Conservation (phyloP, 1,140 invertebrate species). For the Pomacea maculata region DNA sequence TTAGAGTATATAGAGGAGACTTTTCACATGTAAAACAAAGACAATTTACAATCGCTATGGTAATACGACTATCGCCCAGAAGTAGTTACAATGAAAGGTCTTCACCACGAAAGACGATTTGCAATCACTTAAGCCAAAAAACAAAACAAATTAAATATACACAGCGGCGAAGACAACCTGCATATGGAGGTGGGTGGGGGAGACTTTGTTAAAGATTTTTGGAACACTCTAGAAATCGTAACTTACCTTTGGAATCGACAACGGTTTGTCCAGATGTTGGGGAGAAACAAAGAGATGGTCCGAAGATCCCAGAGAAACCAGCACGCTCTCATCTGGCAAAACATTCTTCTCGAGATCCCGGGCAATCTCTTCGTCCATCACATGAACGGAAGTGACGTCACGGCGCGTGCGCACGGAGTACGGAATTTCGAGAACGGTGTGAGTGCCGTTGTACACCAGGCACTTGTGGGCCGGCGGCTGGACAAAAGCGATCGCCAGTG, state of each 20-base stretch:
- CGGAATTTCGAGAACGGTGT: constrained; percentile 64
- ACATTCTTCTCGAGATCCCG: too few species aligned
- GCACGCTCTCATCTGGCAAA: constrained; percentile 1
- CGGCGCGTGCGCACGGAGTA: constrained; percentile 17
- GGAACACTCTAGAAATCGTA: too few species aligned
- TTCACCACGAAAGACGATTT: too few species aligned
- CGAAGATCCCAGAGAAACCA: constrained; percentile 17
- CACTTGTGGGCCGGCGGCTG: constrained; percentile 92
- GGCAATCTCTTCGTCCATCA: background rate
- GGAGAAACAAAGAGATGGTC: constrained; percentile 9
- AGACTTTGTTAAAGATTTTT: too few species aligned
- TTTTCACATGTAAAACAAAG: background rate
- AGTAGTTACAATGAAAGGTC: background rate
- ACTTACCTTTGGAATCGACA: too few species aligned
- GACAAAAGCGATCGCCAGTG: constrained; percentile 92
- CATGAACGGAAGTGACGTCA: constrained; percentile 23
- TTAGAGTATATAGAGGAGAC: too few species aligned
- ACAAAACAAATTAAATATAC: background rate
- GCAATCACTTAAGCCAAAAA: too few species aligned
- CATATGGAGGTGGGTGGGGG: background rate
- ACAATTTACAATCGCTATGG: background rate
- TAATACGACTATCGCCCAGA: background rate
- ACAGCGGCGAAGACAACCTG: background rate
- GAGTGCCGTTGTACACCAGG: constrained; percentile 77
- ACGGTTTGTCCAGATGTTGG: too few species aligned